Conservation (phyloP, 2,113 vertebrate genomes). For the Stegostoma tigrinum region DNA sequence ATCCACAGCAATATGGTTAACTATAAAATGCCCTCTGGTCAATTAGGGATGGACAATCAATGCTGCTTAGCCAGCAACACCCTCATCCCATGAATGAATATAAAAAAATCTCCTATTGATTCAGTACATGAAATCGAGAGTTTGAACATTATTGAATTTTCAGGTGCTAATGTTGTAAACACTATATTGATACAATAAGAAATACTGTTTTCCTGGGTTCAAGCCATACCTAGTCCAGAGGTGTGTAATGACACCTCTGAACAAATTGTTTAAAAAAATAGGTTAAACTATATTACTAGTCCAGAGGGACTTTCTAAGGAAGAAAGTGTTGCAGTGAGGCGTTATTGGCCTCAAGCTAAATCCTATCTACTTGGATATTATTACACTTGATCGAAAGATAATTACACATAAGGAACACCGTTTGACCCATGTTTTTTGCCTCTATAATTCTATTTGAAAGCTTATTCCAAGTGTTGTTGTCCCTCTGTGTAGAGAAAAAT, state of each 20-base stretch:
- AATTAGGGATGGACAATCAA: no score
- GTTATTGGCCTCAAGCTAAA: neutral
- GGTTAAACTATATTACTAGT: neutral
- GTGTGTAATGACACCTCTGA: no score
- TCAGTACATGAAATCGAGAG: neutral
- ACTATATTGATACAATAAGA: neutral
- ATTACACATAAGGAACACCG: neutral
- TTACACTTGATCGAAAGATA: neutral
- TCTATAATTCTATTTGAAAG: neutral
- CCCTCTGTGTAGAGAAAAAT: neutral
- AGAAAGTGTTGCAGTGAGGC: neutral
- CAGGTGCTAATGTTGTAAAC: neutral
- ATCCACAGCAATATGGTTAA: no score
- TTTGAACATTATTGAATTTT: neutral
- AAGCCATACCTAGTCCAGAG: no score
- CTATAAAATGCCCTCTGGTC: no score
- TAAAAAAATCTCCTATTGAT: neutral
- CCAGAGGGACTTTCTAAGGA: neutral
- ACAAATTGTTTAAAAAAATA: no score
- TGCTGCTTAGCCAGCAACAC: no score
- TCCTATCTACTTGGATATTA: neutral
- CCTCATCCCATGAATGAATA: no score
- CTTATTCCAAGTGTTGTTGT: neutral
- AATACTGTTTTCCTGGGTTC: neutral
- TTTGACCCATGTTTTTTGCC: neutral